phyloP scores from a whole-genome alignment of 1,140 invertebrate genomes.

The Liolophura sinensis region DNA sequence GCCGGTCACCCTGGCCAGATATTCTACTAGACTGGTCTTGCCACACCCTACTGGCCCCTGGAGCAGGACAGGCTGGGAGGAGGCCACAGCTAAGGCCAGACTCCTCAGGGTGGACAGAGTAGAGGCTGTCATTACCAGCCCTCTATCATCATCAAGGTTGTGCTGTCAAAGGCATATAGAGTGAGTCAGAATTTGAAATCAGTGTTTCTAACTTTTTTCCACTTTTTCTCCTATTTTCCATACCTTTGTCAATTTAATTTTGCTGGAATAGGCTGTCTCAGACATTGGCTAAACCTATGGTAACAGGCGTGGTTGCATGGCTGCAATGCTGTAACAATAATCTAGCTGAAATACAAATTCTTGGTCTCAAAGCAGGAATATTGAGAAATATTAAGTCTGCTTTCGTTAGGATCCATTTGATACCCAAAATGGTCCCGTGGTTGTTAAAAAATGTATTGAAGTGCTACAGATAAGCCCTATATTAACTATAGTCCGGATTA shows the following conservation, averaged over 20 bases:
- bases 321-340: too few species aligned
- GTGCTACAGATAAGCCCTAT: too few species aligned
- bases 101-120: slow-evolving; percentile 41
- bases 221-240: background rate
- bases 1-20: slow-evolving; percentile 81
- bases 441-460: too few species aligned
- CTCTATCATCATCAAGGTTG: background rate
- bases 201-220: background rate
- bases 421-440: background rate
- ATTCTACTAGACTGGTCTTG: slow-evolving; percentile 89
- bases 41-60: slow-evolving; percentile 92
- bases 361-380: too few species aligned
- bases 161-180: background rate
- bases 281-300: background rate
- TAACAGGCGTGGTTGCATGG: background rate
- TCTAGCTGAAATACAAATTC: too few species aligned
- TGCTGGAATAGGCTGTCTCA: background rate
- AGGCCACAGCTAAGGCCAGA: slow-evolving; percentile 51
- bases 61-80: slow-evolving; percentile 72
- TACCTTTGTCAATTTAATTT: background rate
- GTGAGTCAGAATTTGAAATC: background rate
- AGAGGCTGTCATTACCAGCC: slow-evolving; percentile 49
- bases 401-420: background rate
- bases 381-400: too few species aligned
- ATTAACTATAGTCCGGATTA: too few species aligned